Evolutionary conservation across 2,888 invertebrate species (phyloP).

Genomic region (Ametastegia equiseti): DNA sequence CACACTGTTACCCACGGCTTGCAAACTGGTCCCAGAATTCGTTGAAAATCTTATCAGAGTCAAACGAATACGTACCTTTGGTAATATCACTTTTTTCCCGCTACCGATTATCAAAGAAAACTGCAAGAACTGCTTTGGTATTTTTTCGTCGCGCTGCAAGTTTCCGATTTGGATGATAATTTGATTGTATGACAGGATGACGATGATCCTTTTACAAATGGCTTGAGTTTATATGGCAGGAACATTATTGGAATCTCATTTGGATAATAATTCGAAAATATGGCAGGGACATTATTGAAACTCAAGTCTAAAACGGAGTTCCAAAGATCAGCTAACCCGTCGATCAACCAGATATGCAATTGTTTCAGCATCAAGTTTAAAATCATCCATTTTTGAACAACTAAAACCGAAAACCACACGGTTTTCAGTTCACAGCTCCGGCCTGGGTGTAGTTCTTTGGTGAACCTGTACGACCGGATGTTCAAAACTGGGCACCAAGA

Average conservation of each 20-base stretch:
- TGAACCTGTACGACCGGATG: conserved; percentile 58
- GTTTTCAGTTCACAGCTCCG: background rate
- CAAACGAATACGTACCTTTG: background rate
- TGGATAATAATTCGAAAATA: background rate
- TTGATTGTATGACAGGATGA: background rate
- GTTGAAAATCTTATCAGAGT: background rate
- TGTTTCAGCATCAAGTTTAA: background rate
- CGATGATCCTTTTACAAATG: too few relatives aligned
- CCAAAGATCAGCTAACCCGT: background rate
- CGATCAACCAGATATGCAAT: background rate
- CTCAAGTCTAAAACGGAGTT: background rate
- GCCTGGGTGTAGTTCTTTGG: background rate
- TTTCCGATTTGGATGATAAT: background rate
- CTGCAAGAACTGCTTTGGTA: background rate
- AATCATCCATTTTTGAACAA: background rate
- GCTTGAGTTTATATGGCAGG: too few relatives aligned
- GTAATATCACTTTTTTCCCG: background rate
- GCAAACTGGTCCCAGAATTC: background rate
- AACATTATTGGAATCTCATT: too few relatives aligned
- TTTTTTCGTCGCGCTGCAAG: background rate
- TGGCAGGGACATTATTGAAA: background rate
- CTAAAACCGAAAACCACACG: background rate
- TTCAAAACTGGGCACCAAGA: conserved; percentile 56
- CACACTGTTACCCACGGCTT: background rate
- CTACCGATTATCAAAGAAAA: background rate